Evolutionary conservation across 2,113 vertebrate species (phyloP), one percentile per base, ranked within the genome.

Genomic region (Prolemur simus): DNA sequence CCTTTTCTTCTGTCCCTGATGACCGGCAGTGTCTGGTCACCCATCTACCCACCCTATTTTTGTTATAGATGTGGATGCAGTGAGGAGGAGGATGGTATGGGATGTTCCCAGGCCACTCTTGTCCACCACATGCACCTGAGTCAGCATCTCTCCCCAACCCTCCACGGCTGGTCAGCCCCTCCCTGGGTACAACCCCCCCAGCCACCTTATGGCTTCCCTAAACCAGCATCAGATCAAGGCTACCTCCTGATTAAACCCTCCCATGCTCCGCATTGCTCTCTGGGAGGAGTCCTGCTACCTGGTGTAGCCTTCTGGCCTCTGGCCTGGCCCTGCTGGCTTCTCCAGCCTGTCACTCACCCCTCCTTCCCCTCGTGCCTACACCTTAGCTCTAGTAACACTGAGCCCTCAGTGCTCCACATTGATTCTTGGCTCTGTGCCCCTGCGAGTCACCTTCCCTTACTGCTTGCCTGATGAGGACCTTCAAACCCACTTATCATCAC

Each of bases 1-100:
- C 99, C 94, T 99, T 97, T 99, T 99, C 98, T 99, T 99, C 97
- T 99, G 99, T 89, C 99, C 99, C 98, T 99, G 91, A 99, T 99
- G 94, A 99, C 99, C 84, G 99, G 98, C 32, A 99, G 98, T 77
- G 99, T 99, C 37, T 0, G 98, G 96, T 99, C 99, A 14, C 99
- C 99, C 7, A 99, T 99, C 99, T 99, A 23, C 99, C 99, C 1
- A 99, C 92, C 18, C 99, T 98, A 0, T 97, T 99, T 98, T 99
- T 99, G 97, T 98, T 99, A 96, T 99, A 99, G 21, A 99, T 98
- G 0, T 99, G 99, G 97, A 99, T 99, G 42, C 99, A 99, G 73
- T 97, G 98, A 11, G 99, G 99, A 0, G 99, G 96, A 9, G 99
- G 98, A 89, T 99, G 99, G 96, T 99, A 98, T 0, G 98, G 98